These are phyloP conservation scores for Copidosoma floridanum DNA, from an alignment of 1,140 invertebrate species.

Conservation along the genomic window DNA sequence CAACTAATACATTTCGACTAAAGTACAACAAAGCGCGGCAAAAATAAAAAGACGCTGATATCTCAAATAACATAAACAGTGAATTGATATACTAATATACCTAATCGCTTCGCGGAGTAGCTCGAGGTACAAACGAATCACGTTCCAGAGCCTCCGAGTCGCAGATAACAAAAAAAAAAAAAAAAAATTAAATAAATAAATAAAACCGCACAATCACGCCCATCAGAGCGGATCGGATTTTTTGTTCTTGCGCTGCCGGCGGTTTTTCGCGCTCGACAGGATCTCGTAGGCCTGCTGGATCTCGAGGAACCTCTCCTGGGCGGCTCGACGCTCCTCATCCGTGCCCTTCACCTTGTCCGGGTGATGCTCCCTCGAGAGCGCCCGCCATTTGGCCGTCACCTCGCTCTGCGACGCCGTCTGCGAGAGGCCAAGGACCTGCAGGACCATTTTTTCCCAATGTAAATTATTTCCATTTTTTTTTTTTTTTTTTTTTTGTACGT, in stretches of 20 bases:
- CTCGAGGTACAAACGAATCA: no score
- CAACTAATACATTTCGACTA: no score
- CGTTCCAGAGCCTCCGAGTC: no score
- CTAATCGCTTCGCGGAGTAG: no score
- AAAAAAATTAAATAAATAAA: background rate
- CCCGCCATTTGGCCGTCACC: constrained; percentile 78
- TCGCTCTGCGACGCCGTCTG: constrained; percentile 78
- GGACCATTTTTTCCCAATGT: no score
- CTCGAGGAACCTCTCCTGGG: constrained; percentile 88
- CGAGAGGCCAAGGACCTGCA: constrained; percentile 72
- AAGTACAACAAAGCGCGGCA: no score
- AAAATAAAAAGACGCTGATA: no score
- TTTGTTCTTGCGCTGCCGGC: constrained; percentile 69
- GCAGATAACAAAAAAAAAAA: background rate
- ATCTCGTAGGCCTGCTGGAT: constrained; percentile 91
- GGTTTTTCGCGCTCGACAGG: constrained; percentile 79
- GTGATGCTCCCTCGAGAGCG: constrained; percentile 84
- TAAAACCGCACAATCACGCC: background rate
- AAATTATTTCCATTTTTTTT: no score
- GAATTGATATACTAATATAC: no score
- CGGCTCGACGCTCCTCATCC: constrained; percentile 59
- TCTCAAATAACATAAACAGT: no score
- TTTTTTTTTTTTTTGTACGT: no score
- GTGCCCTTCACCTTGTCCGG: constrained; percentile 86
- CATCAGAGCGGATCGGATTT: constrained; percentile 49